Percentiles rank a stretch among this genome's conserved stretches.
Conservation (phyloP, 2,888 invertebrate genomes). For the Labia minor region DNA sequence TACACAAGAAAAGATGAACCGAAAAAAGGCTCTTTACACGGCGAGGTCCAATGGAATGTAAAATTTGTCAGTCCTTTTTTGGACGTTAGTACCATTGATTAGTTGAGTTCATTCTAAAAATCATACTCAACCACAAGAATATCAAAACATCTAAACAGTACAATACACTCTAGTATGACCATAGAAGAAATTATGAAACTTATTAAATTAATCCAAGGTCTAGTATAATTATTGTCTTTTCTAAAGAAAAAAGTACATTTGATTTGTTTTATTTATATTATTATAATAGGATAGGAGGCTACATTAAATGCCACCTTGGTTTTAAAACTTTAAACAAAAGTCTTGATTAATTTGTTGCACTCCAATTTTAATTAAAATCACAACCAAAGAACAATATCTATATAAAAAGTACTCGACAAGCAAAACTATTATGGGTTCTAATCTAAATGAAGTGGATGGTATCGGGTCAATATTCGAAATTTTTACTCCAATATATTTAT, state of each 20-base stretch:
- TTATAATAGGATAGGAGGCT: no score
- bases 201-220: neutral
- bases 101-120: neutral
- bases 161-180: neutral
- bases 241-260: neutral
- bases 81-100: slow-evolving; percentile 13
- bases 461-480: no score
- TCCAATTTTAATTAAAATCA: neutral
- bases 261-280: neutral
- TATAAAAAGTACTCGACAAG: neutral
- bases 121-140: neutral
- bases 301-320: no score
- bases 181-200: no score
- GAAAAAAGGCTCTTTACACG: neutral
- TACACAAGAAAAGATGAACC: neutral
- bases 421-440: neutral
- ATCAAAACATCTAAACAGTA: slow-evolving; percentile 1
- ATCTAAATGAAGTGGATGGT: neutral
- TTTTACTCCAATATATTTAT: neutral
- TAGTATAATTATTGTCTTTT: neutral
- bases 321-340: no score
- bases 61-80: neutral
- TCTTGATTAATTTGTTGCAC: neutral
- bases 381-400: neutral
- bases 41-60: slow-evolving; percentile 13